Evolutionary conservation across 2,888 invertebrate genomes (phyloP).

Genomic region (Listrodromus nycthemerus): DNA sequence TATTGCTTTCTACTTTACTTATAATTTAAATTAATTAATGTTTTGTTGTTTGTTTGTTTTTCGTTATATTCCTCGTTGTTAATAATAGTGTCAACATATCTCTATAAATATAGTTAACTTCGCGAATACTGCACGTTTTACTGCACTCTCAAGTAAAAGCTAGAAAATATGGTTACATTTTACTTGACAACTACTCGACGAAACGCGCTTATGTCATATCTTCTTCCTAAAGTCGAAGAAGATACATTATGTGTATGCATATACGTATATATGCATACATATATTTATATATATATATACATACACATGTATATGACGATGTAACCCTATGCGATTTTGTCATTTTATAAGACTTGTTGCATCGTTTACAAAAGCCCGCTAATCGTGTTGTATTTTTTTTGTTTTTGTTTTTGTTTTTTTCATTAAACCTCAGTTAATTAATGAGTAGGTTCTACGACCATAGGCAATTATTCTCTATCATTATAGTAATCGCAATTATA

Average conservation of each 20-base stretch:
- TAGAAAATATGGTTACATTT: conserved; percentile 81
- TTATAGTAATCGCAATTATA: conserved; percentile 68
- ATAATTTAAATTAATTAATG: conserved; percentile 62
- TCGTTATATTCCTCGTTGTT: conserved; percentile 71
- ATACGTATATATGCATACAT: conserved; percentile 10
- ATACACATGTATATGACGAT: conserved; percentile 40
- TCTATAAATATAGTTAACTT: conserved; percentile 84
- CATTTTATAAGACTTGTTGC: conserved; percentile 46
- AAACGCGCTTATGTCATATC: conserved; percentile 38
- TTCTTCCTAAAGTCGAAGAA: conserved; percentile 53
- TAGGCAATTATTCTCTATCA: conserved; percentile 59
- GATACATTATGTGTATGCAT: conserved; percentile 25
- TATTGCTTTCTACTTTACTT: conserved; percentile 73
- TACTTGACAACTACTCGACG: conserved; percentile 65
- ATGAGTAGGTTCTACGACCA: conserved; percentile 59
- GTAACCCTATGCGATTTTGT: conserved; percentile 41
- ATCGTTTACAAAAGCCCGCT: conserved; percentile 57
- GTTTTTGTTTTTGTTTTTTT: conserved; percentile 55
- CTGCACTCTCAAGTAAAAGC: conserved; percentile 78
- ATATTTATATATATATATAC: conserved; percentile 30
- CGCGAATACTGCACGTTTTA: conserved; percentile 59
- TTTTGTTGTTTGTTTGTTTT: conserved; percentile 45
- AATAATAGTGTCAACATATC: conserved; percentile 78
- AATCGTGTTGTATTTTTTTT: conserved; percentile 39
- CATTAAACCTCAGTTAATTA: conserved; percentile 52